These are phyloP conservation scores for Phlogophora meticulosa DNA, from an alignment of 2,888 invertebrate genomes.

Conservation along the genomic window DNA sequence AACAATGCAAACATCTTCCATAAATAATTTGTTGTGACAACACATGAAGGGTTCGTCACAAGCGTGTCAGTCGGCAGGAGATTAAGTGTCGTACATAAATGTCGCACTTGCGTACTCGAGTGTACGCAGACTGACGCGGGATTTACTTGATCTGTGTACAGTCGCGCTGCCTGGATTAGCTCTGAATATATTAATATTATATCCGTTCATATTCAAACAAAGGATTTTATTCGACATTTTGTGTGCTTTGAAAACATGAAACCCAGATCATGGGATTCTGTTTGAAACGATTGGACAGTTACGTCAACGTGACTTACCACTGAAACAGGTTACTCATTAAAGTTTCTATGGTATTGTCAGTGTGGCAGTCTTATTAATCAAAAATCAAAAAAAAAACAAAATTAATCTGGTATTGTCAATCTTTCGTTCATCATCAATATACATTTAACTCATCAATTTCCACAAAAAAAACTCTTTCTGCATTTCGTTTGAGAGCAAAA, in stretches of 20 bases:
- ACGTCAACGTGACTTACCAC: conserved; percentile 5
- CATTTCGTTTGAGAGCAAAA: conserved; percentile 11
- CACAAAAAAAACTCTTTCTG: conserved; percentile 1
- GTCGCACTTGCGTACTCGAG: conserved; percentile 45
- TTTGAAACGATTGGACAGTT: conserved; percentile 21
- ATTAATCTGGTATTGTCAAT: no score
- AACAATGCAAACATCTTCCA: conserved; percentile 44
- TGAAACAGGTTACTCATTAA: conserved; percentile 10
- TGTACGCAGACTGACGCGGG: conserved; percentile 47
- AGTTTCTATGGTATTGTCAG: conserved; percentile 10
- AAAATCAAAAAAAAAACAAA: no score
- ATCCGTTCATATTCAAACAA: conserved; percentile 44
- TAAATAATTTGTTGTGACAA: conserved; percentile 52
- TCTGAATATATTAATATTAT: conserved; percentile 58
- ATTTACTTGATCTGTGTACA: conserved; percentile 60
- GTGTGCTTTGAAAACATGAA: conserved; percentile 32
- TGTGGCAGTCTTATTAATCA: no score
- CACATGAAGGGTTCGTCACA: conserved; percentile 37
- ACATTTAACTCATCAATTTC: conserved; percentile 13
- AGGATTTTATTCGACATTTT: conserved; percentile 39
- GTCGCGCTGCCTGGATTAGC: conserved; percentile 45
- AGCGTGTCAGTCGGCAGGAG: conserved; percentile 36
- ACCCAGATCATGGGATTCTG: conserved; percentile 16
- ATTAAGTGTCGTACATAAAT: conserved; percentile 58
- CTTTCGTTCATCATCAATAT: conserved; percentile 14